Evolutionary conservation across 2,888 invertebrate genomes (phyloP).

Genomic region (Caenorhabditis uteleia): DNA sequence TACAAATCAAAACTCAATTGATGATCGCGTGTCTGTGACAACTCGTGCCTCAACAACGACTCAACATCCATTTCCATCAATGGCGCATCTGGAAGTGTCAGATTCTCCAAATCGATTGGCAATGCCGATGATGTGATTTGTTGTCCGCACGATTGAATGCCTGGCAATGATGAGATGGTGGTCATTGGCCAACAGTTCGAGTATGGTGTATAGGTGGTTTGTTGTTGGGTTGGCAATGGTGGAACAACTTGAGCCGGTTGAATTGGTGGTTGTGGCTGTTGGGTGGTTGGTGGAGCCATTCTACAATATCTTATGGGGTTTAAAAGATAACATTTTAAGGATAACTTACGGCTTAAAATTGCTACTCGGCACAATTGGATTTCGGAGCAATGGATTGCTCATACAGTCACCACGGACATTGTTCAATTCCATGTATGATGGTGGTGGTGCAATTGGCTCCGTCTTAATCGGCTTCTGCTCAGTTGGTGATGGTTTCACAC

Average conservation of each 20-base stretch:
- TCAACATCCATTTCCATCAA: conserved; percentile 63
- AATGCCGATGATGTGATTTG: conserved; percentile 44
- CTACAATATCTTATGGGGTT: conserved; percentile 6
- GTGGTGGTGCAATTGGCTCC: conserved; percentile 48
- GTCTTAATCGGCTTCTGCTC: conserved; percentile 43
- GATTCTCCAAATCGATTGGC: conserved; percentile 64
- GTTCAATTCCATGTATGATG: conserved; percentile 63
- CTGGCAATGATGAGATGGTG: too few relatives aligned
- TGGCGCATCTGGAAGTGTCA: conserved; percentile 60
- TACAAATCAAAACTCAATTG: conserved; percentile 57
- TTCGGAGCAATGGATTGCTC: conserved; percentile 63
- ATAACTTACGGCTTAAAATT: conserved; percentile 36
- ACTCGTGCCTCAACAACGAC: conserved; percentile 60
- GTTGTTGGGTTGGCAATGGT: conserved; percentile 5
- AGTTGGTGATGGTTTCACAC: conserved; percentile 21
- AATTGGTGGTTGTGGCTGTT: conserved; percentile 13
- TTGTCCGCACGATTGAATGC: conserved; percentile 49
- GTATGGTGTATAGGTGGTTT: conserved; percentile 1
- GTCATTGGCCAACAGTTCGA: too few relatives aligned
- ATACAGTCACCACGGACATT: conserved; percentile 54
- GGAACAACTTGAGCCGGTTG: conserved; percentile 2
- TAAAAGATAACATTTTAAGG: not conserved
- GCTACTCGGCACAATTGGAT: conserved; percentile 34
- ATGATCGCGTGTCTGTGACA: conserved; percentile 51
- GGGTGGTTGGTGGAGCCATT: conserved; percentile 23